phyloP scores from a whole-genome alignment of 2,888 invertebrate genomes.

The Pheosia tremula region DNA sequence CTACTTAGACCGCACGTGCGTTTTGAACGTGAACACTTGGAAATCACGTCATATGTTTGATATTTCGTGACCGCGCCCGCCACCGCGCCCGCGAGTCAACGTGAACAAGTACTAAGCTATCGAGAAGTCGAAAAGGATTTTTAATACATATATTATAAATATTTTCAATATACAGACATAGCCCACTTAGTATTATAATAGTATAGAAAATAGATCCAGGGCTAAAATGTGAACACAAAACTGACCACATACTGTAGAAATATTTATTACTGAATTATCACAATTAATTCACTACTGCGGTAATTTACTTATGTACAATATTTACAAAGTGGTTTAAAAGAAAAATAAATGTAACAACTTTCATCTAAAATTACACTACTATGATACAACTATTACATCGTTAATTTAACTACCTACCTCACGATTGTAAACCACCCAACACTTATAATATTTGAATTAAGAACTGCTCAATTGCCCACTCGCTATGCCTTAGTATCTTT shows the following conservation, averaged over 20 bases:
- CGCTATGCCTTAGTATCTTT: background rate
- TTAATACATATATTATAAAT: no score
- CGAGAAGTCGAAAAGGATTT: no score
- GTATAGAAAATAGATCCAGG: background rate
- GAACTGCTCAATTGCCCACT: background rate
- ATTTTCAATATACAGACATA: no score
- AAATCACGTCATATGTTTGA: no score
- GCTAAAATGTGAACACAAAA: background rate
- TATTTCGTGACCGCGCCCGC: no score
- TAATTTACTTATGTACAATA: slow-evolving; percentile 57
- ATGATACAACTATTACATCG: slow-evolving; percentile 14
- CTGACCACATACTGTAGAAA: slow-evolving; percentile 12
- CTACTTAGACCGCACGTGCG: no score
- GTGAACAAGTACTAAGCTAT: no score
- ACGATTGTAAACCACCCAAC: background rate
- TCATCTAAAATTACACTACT: slow-evolving; percentile 15
- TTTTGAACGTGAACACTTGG: no score
- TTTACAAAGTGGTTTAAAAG: slow-evolving; percentile 48
- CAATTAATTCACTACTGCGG: slow-evolving; percentile 40
- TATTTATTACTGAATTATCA: slow-evolving; percentile 43
- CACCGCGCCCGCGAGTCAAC: no score
- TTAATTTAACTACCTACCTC: slow-evolving; percentile 8
- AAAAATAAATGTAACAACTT: slow-evolving; percentile 23
- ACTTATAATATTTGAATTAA: slow-evolving; percentile 11
- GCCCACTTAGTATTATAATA: no score